phyloP scores from a whole-genome alignment of 2,797 vertebrate genomes.

The Ceryle rudis region DNA sequence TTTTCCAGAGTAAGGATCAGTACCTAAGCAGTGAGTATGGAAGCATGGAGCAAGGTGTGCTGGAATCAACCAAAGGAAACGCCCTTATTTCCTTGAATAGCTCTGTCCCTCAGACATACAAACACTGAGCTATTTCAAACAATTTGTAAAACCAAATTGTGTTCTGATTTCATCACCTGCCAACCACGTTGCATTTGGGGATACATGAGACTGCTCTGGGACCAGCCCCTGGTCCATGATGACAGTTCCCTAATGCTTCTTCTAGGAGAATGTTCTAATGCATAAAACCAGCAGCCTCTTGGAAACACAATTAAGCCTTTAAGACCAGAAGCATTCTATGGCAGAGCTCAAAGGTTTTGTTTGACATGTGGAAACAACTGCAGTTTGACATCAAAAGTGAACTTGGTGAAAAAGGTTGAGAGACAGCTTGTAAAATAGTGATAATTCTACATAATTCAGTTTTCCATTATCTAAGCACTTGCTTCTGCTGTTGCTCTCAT shows the following conservation, averaged over 20 bases:
- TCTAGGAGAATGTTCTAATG: not conserved
- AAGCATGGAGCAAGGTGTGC: not conserved
- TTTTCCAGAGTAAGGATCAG: not conserved
- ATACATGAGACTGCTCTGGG: not conserved
- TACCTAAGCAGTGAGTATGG: not conserved
- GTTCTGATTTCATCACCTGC: not conserved
- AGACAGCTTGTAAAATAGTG: not conserved
- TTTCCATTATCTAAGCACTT: not conserved
- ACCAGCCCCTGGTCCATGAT: not conserved
- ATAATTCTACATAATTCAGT: not conserved
- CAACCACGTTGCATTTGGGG: not conserved
- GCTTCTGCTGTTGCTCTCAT: not conserved
- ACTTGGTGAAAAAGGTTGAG: not conserved
- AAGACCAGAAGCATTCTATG: not conserved
- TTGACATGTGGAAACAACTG: not conserved
- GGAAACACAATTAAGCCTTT: not conserved
- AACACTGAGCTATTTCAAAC: not conserved
- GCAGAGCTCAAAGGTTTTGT: not conserved
- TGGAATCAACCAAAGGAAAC: not conserved
- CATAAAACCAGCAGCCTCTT: not conserved
- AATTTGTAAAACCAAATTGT: not conserved
- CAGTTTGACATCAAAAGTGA: not conserved
- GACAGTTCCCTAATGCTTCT: not conserved
- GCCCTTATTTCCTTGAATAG: not conserved
- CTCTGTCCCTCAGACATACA: not conserved